Conservation (phyloP, 2,797 vertebrate species). For the Ataeniobius toweri region DNA sequence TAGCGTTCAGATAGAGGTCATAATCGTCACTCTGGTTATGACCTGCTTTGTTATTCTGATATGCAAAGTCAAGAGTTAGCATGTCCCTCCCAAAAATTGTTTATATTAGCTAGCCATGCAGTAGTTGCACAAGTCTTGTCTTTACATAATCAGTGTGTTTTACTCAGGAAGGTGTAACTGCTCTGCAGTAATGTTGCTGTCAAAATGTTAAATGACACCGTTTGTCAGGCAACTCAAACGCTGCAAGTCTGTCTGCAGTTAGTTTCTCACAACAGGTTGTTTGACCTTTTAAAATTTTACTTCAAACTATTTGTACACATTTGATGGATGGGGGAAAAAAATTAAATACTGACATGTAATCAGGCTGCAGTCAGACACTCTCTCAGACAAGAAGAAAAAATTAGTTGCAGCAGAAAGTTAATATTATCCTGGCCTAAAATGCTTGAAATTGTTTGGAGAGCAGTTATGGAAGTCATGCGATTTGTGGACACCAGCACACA, state of each 20-base stretch:
- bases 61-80: neutral
- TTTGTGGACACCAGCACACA: no score
- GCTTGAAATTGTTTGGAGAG: no score
- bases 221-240: neutral
- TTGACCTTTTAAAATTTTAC: no score
- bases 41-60: neutral
- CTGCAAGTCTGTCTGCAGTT: neutral
- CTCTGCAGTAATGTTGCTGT: neutral
- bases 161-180: neutral
- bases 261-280: no score
- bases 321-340: no score
- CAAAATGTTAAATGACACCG: neutral
- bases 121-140: neutral
- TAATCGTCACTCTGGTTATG: neutral
- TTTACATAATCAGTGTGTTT: neutral
- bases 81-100: neutral
- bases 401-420: no score
- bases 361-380: no score
- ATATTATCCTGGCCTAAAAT: no score
- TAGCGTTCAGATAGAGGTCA: neutral
- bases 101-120: neutral
- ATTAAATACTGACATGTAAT: no score
- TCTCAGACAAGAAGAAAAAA: no score
- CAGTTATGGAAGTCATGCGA: no score
- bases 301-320: no score